These are phyloP conservation scores for Holothuria glaberrima DNA, from an alignment of 35 echinoderm and acorn worm species.

Conservation along the genomic window DNA sequence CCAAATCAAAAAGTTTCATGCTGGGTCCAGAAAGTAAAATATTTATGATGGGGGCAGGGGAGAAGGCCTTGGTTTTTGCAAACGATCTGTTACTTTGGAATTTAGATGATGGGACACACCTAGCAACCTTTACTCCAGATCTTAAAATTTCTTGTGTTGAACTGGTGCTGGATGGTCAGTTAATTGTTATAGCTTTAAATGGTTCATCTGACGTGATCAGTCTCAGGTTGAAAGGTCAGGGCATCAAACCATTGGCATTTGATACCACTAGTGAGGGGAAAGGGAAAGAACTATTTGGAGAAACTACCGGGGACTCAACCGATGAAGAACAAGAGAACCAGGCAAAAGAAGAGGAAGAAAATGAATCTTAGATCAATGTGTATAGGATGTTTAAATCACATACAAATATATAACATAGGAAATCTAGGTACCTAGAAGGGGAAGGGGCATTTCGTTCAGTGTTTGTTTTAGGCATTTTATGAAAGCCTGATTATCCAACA, in stretches of 20 bases:
- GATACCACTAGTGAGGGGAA: conserved; percentile 15
- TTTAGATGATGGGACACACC: conserved; percentile 64
- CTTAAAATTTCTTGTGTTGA: conserved; percentile 82
- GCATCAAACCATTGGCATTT: conserved; percentile 64
- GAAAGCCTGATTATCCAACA: too few relatives aligned
- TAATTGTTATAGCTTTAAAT: conserved; percentile 78
- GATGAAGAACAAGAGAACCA: conserved; percentile 86
- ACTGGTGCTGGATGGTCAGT: conserved; percentile 75
- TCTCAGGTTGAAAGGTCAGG: conserved; percentile 70
- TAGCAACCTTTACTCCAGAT: conserved; percentile 90
- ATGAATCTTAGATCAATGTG: background rate
- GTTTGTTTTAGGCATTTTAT: too few relatives aligned
- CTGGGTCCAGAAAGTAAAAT: conserved; percentile 73
- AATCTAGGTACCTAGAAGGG: too few relatives aligned
- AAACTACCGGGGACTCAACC: conserved; percentile 89
- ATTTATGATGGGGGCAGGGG: conserved; percentile 87
- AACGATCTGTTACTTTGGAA: conserved; percentile 88
- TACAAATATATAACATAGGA: too few relatives aligned
- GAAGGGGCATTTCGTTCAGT: too few relatives aligned
- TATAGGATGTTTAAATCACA: too few relatives aligned
- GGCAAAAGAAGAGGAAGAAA: conserved; percentile 64
- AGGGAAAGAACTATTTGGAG: conserved; percentile 89
- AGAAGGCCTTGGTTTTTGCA: conserved; percentile 78
- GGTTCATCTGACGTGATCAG: conserved; percentile 79
- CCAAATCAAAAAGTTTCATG: conserved; percentile 52